These are phyloP conservation scores for Centropristis striata DNA, from an alignment of 2,113 vertebrate genomes.

Conservation along the genomic window DNA sequence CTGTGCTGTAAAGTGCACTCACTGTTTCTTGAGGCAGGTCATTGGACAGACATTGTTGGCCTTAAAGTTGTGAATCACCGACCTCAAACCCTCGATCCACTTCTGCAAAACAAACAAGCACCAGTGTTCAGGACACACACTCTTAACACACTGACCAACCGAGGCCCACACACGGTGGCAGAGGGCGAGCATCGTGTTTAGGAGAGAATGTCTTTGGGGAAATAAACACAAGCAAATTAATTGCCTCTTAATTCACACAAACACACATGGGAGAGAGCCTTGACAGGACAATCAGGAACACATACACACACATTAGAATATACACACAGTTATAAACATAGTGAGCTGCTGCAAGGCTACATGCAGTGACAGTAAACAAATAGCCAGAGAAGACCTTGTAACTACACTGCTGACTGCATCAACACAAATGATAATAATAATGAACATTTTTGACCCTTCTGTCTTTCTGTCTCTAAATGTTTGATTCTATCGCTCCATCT, in stretches of 20 bases:
- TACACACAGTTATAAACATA: slow-evolving; percentile 7
- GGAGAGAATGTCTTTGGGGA: slow-evolving; percentile 25
- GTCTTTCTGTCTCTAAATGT: slow-evolving; percentile 1
- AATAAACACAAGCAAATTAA: slow-evolving; percentile 62
- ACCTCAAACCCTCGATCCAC: slow-evolving; percentile 96
- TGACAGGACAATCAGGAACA: slow-evolving; percentile 1
- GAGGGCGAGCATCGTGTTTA: slow-evolving; percentile 9
- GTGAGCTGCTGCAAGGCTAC: slow-evolving; percentile 13
- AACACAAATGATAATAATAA: neutral
- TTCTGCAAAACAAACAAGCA: slow-evolving; percentile 86
- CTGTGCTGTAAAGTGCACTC: slow-evolving; percentile 76
- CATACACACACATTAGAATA: neutral
- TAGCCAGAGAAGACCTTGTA: slow-evolving; percentile 4
- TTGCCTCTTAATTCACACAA: slow-evolving; percentile 33
- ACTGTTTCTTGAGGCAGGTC: slow-evolving; percentile 99
- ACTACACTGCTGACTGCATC: neutral
- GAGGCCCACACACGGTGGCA: neutral
- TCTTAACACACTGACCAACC: slow-evolving; percentile 23
- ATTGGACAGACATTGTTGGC: slow-evolving; percentile 99
- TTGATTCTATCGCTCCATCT: neutral
- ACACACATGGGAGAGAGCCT: neutral
- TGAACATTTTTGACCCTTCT: neutral
- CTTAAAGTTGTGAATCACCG: slow-evolving; percentile 98
- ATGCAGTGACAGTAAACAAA: slow-evolving; percentile 37
- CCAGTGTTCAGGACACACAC: slow-evolving; percentile 27